phyloP scores from a whole-genome alignment of 2,888 invertebrate genomes.

The Zygogramma bicolorata region DNA sequence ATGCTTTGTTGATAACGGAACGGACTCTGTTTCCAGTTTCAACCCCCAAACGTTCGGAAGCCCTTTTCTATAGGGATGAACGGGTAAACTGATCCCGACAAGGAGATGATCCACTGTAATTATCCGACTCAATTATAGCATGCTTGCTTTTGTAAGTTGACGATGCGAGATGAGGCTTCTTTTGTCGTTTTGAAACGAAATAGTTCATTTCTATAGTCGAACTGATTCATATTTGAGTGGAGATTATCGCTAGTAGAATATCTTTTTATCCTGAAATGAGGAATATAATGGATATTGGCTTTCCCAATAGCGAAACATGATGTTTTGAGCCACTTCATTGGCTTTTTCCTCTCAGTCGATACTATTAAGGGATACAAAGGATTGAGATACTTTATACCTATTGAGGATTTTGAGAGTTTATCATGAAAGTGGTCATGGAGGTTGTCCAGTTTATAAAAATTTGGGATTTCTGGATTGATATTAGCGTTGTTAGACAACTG shows the following conservation, averaged over 20 bases:
- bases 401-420: too few species aligned
- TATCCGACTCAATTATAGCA: conserved; percentile 33
- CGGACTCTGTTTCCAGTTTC: not conserved
- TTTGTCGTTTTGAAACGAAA: not conserved
- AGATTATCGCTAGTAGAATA: not conserved
- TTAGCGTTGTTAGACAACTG: too few species aligned
- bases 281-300: too few species aligned
- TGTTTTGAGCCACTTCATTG: too few species aligned
- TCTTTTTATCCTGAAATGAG: too few species aligned
- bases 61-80: not conserved
- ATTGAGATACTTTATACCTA: too few species aligned
- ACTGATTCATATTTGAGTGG: not conserved
- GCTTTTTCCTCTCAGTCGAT: too few species aligned
- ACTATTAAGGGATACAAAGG: too few species aligned
- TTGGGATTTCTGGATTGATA: too few species aligned
- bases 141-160: conserved; percentile 41
- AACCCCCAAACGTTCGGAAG: not conserved
- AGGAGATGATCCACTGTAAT: conserved; percentile 28
- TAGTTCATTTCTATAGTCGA: not conserved
- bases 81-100: conserved; percentile 7
- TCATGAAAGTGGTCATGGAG: too few species aligned
- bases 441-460: too few species aligned
- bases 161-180: not conserved
- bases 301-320: too few species aligned
- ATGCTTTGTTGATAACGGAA: conserved; percentile 7